Evolutionary conservation across 2,113 vertebrate genomes (phyloP), one percentile per base, ranked within the genome.

Genomic region (Gorsachius goisagi): DNA sequence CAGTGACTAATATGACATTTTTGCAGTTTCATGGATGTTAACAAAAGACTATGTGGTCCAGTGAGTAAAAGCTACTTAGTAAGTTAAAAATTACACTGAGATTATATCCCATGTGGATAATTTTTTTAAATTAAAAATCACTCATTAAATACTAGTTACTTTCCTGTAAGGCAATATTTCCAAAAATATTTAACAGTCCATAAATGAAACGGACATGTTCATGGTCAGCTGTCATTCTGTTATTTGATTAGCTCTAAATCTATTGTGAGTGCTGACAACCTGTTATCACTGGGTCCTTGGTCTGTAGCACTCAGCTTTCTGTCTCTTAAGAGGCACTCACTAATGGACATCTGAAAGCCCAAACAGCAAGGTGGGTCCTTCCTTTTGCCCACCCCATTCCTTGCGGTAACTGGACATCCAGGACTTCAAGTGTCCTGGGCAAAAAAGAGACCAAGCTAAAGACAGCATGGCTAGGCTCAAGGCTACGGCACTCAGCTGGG

Each of bases 361-460:
- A 41, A 50, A 3, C 15, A 14, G 15, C 24, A n/a, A 45, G 15
- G 21, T 24, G 39, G 4, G 8, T 63, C 17, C 6, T 56, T 47
- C 17, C 26, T 83, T 24, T 33, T 0, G 0, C 28, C 27, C 50
- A 58, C 10, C 12, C 12, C 8, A 26, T 15, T n/a, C 11, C 50
- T 60, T 68, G n/a, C 0, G 0, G 39, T 55, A 60, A 60, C 7
- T 68, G 35, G 18, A 39, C 15, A 52, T 44, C 17, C 35, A 81
- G 44, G 24, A 90, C 47, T 33, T 9, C 9, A 76, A 27, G 11
- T 19, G 24, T 62, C 55, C 28, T 44, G 23, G 60, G 41, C 15
- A 26, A 85, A 82, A 80, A 55, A 17, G 18, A 52, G 32, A 60
- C 5, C 1, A 2, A 77, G 7, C 15, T 75, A 53, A 32, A 32